These are phyloP conservation scores for Prenolepis imparis DNA, from an alignment of 2,888 invertebrate genomes.

Conservation along the genomic window DNA sequence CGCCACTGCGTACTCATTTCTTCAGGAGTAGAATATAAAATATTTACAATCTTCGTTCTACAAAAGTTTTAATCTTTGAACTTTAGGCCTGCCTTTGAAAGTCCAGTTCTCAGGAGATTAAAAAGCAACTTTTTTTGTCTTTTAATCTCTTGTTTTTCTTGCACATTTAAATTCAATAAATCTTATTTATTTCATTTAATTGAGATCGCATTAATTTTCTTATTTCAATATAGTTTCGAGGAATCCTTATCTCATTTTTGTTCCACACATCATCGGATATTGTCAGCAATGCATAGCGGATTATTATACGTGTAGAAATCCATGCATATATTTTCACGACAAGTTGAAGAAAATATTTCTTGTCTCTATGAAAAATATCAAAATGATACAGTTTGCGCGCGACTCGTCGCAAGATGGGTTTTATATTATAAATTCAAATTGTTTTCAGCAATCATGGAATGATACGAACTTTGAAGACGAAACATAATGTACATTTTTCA, in stretches of 20 bases:
- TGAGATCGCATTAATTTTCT: background rate
- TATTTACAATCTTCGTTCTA: background rate
- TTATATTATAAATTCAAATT: conserved; percentile 59
- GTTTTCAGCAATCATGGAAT: conserved; percentile 38
- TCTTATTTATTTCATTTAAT: conserved; percentile 37
- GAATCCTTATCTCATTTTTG: background rate
- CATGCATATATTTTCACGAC: conserved; percentile 14
- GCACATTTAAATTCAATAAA: background rate
- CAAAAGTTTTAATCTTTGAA: conserved; percentile 5
- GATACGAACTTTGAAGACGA: conserved; percentile 35
- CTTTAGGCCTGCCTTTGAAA: background rate
- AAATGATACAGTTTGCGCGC: conserved; percentile 32
- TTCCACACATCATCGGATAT: background rate
- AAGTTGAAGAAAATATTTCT: background rate
- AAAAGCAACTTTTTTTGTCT: background rate
- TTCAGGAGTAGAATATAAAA: background rate
- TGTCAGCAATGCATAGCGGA: background rate
- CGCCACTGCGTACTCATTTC: background rate
- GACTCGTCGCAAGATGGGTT: conserved; percentile 23
- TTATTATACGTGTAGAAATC: conserved; percentile 36
- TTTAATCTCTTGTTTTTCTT: conserved; percentile 10
- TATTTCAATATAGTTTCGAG: conserved; percentile 1
- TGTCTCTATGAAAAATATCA: conserved; percentile 29
- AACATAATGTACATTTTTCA: conserved; percentile 21
- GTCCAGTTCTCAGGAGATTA: background rate